A percentile compares a stretch with the other conserved stretches of the same genome.
Conservation (phyloP, 1,140 invertebrate genomes). For the Tyrophagus putrescentiae region DNA sequence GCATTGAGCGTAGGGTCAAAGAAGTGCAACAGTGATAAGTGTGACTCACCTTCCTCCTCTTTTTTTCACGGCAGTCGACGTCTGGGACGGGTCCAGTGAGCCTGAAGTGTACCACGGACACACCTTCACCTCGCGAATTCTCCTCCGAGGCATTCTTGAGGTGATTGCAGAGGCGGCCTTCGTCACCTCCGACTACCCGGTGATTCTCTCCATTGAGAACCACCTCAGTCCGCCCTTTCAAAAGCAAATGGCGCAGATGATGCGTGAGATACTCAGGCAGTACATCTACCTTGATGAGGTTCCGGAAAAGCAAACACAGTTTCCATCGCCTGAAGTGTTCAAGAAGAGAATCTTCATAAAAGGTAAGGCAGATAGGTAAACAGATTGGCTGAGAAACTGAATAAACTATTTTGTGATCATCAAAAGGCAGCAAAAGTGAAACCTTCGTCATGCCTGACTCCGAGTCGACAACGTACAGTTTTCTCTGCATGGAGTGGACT, state of each 20-base stretch:
- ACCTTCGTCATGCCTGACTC: too few relatives aligned
- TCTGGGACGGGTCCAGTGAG: conserved; percentile 44
- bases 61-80: conserved; percentile 38
- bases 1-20: conserved; percentile 37
- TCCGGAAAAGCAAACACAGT: conserved; percentile 27
- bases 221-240: conserved; percentile 85
- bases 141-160: conserved; percentile 40
- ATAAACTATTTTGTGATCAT: neutral
- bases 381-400: neutral
- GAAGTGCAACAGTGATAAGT: neutral
- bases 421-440: neutral
- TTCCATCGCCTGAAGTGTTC: conserved; percentile 36
- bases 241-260: conserved; percentile 59
- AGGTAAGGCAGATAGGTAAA: conserved; percentile 26
- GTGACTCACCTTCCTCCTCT: neutral
- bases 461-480: conserved; percentile 9
- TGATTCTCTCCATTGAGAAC: conserved; percentile 89
- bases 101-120: conserved; percentile 44
- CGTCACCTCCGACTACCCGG: conserved; percentile 49
- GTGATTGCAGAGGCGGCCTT: conserved; percentile 44
- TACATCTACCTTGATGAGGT: conserved; percentile 31
- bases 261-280: conserved; percentile 28
- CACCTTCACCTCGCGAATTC: conserved; percentile 43
- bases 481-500: neutral
- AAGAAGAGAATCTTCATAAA: conserved; percentile 39